Base-by-base conservation (phyloP, 2,113 vertebrate species). In the Pycnonotus jocosus region DNA sequence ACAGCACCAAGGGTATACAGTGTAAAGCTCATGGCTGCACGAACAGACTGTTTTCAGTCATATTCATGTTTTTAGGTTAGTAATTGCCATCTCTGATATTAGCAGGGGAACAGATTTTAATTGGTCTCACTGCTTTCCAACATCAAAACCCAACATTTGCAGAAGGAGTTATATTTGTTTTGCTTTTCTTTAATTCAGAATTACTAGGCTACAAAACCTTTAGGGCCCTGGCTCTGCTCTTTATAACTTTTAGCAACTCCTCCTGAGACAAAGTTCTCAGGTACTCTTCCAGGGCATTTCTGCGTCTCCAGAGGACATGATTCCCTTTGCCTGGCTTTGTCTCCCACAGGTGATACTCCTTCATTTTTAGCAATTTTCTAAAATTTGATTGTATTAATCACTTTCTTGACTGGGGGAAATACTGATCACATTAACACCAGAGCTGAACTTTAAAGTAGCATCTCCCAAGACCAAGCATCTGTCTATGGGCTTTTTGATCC, bases 101-200 rank as follows among this genome's bases (percentile, higher is more conserved):
- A 95, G 56, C 92, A 94, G 45, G 84, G 92, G 87, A 96, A 88
- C 2, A 2, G 66, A 76, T 86, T 71, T 91, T 97, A 97, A 96
- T 96, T 96, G 87, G 81, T 94, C 86, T 97, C 94, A 54, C 74
- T 93, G 90, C 87, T 94, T 94, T 90, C 62, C 42, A 62, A 86
- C 90, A 94, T 94, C 93, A 97, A 94, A 94, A 27, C 6, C 12
- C 31, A 92, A 77, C 12, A 93, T 77, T 92, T 89, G 50, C 62
- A 88, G 51, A 91, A 73, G 50, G 11, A 92, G 12, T 10, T 38
- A 8, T 58, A 66, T 91, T 92, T 93, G 58, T 69, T 96, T 79
- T 85, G 48, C 13, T 89, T 79, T 89, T 61, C 37, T 82, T 90
- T 85, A 73, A 82, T 45, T 80, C 81, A 70, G 86, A 86, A 86